phyloP scores from a whole-genome alignment of 2,797 vertebrate genomes.

The Peromyscus melanophrys region DNA sequence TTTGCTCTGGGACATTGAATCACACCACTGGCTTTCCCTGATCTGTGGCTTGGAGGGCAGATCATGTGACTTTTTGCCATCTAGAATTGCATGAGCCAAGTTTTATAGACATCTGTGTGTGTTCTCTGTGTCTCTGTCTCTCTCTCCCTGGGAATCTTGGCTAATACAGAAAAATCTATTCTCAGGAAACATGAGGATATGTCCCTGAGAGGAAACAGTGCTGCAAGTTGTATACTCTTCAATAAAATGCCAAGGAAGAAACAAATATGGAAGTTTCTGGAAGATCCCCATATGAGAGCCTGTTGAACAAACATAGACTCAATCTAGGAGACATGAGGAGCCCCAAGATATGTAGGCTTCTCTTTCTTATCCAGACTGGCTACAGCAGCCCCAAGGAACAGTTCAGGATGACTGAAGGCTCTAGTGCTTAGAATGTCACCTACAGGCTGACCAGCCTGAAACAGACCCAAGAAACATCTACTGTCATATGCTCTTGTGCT shows the following conservation, averaged over 20 bases:
- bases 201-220: constrained; percentile 28
- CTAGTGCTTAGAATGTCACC: background rate
- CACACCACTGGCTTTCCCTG: background rate
- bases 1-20: background rate
- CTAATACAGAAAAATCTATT: background rate
- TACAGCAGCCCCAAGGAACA: background rate
- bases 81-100: background rate
- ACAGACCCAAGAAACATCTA: background rate
- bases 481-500: background rate
- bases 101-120: background rate
- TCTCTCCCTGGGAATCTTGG: background rate
- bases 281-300: background rate
- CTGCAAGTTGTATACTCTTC: background rate
- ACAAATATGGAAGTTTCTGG: background rate
- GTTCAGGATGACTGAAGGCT: background rate
- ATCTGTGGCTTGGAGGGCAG: background rate
- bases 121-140: background rate
- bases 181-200: background rate
- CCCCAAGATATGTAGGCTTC: background rate
- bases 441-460: background rate
- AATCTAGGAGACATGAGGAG: background rate
- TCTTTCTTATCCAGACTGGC: background rate
- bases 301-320: constrained; percentile 18
- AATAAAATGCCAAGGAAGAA: background rate
- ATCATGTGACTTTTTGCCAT: background rate